Conservation (phyloP, 2,888 invertebrate genomes). For the Stramonita haemastoma region DNA sequence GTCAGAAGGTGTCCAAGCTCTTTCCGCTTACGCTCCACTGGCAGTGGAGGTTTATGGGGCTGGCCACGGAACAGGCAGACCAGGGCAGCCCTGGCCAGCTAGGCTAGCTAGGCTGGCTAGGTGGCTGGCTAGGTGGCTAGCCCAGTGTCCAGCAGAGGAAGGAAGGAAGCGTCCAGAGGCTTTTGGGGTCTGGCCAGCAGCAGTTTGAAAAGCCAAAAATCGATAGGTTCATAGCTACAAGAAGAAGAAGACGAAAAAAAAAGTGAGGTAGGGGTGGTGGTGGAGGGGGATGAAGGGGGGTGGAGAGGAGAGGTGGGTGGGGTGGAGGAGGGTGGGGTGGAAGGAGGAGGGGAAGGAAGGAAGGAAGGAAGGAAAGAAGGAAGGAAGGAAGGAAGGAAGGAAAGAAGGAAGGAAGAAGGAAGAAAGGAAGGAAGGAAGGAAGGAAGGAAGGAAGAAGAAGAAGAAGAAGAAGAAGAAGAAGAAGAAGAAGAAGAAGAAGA, state of each 20-base stretch:
- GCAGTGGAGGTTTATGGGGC: constrained; percentile 12
- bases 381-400: not conserved
- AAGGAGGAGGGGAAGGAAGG: not conserved
- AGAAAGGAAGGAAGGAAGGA: no score
- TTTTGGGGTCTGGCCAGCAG: not conserved
- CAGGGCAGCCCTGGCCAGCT: no score
- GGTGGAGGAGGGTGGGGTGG: not conserved
- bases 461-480: no score
- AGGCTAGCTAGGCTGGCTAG: no score
- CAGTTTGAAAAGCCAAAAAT: constrained; percentile 40
- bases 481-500: no score
- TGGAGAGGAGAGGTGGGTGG: not conserved
- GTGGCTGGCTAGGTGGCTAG: not conserved
- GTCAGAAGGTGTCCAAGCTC: constrained; percentile 19
- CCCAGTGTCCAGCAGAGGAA: not conserved
- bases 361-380: not conserved
- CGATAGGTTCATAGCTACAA: constrained; percentile 11
- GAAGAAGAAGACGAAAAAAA: not conserved
- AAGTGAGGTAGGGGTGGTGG: not conserved
- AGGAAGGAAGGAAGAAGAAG: no score
- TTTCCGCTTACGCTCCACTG: constrained; percentile 13
- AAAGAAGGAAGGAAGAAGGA: no score
- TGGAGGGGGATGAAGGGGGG: not conserved
- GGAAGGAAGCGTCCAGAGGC: not conserved
- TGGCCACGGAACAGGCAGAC: not conserved